Conservation (phyloP, 2,113 vertebrate genomes). For the Limanda limanda region DNA sequence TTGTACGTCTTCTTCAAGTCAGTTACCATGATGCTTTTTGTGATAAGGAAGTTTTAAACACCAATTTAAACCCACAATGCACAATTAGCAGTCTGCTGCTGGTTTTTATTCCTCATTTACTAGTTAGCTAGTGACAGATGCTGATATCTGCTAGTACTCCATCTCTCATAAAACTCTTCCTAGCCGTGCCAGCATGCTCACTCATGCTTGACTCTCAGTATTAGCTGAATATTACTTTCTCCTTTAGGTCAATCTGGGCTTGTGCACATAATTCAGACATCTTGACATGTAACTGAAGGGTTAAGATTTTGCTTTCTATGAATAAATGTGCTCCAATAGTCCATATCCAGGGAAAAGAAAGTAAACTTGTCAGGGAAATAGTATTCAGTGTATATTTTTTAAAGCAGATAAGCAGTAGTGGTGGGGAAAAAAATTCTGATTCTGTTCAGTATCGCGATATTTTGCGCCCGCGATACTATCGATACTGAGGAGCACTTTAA, state of each 20-base stretch:
- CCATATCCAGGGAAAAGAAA: background rate
- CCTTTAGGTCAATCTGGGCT: no score
- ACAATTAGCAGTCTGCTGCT: background rate
- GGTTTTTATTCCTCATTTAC: background rate
- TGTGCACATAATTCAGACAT: background rate
- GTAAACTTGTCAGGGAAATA: background rate
- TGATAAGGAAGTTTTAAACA: background rate
- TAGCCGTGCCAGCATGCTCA: background rate
- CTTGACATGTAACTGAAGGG: background rate
- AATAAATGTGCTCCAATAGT: background rate
- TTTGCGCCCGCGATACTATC: no score
- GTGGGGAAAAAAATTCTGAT: no score
- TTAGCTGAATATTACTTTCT: no score
- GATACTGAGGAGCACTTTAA: no score
- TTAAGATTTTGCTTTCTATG: background rate
- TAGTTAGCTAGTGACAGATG: background rate
- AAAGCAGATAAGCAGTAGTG: slow-evolving; percentile 5
- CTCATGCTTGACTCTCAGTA: no score
- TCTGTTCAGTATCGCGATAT: no score
- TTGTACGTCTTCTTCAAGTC: no score
- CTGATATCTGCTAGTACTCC: background rate
- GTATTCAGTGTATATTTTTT: background rate
- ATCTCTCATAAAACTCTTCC: background rate
- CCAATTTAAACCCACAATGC: background rate
- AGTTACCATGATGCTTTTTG: no score